phyloP scores from a whole-genome alignment of 2,888 invertebrate species.

The Ditylenchus weischeri region DNA sequence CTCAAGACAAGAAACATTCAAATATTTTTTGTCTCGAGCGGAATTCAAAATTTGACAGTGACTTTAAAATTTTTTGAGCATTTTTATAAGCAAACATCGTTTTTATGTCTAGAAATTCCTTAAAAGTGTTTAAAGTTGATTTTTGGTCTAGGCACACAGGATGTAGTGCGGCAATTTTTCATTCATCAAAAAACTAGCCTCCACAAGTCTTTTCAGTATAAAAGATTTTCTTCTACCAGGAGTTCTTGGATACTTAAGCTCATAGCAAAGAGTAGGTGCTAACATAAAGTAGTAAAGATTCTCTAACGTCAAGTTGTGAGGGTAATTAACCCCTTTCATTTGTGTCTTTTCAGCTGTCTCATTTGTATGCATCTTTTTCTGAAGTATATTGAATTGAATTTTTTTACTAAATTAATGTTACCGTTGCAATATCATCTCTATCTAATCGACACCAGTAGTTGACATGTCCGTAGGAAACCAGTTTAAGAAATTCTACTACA shows the following conservation, averaged over 20 bases:
- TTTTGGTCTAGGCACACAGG: too few species aligned
- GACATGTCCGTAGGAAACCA: conserved; percentile 87
- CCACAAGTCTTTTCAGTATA: conserved; percentile 80
- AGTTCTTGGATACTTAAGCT: conserved; percentile 84
- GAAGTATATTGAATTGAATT: too few species aligned
- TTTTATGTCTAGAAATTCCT: too few species aligned
- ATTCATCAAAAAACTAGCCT: conserved; percentile 60
- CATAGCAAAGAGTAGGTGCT: conserved; percentile 95
- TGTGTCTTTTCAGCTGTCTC: background rate
- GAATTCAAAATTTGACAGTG: too few species aligned
- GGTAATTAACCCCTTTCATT: conserved; percentile 66
- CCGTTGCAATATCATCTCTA: conserved; percentile 9
- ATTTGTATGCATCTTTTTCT: background rate
- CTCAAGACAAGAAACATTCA: too few species aligned
- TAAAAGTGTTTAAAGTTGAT: too few species aligned
- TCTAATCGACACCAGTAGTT: conserved; percentile 81
- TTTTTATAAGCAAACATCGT: too few species aligned
- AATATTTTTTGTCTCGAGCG: too few species aligned
- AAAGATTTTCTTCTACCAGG: conserved; percentile 76
- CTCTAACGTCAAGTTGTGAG: conserved; percentile 78
- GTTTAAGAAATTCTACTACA: conserved; percentile 68
- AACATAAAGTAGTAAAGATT: conserved; percentile 81
- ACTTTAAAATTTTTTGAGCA: too few species aligned
- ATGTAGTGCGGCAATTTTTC: too few species aligned
- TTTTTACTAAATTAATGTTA: too few species aligned